Evolutionary conservation across 2,113 vertebrate genomes (phyloP), one percentile per base, ranked within the genome.

Genomic region (Ophiodon elongatus): DNA sequence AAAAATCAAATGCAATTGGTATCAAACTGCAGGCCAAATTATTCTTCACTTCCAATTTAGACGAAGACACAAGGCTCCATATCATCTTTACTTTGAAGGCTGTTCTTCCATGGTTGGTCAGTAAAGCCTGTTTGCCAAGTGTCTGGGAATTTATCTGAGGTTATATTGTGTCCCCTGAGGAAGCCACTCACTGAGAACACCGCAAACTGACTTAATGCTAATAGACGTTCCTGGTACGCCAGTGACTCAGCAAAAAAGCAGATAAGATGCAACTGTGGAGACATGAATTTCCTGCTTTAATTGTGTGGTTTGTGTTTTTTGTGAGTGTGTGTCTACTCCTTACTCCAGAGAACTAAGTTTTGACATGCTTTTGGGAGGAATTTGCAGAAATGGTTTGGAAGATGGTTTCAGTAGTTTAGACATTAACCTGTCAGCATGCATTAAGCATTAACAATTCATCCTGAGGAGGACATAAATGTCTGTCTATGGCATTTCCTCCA

Each of bases 71-170:
- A 60, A 33, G 60, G 33, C 45, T 73, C 63, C 56, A 35, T n/a
- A 59, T 60, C 29, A 67, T 85, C 77, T 90, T 89, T 60, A 64
- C n/a, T 88, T 80, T 88, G 83, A 72, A 83, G 54, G 33, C 14
- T 27, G 35, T 52, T 77, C 47, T 72, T 2, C 33, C 25, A 31
- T 10, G 59, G 57, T 63, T 84, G 69, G 88, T 83, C 37, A 67
- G 76, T 8, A 52, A 50, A 75, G 62, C 47, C n/a, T 76, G 79
- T 88, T 79, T 80, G 82, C 88, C 66, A 62, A 79, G 64, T 37
- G 89, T 93, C 89, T 91, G 77, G 89, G 85, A 94, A 91, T 88
- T 79, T 74, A 70, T 80, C 63, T 79, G 79, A 33, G 59, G 72
- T 85, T 74, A 80, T 31, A 70, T n/a, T 62, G 64, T 54, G 56